Base-by-base conservation (phyloP, 2,888 invertebrate genomes). In the Meghimatium bilineatum region DNA sequence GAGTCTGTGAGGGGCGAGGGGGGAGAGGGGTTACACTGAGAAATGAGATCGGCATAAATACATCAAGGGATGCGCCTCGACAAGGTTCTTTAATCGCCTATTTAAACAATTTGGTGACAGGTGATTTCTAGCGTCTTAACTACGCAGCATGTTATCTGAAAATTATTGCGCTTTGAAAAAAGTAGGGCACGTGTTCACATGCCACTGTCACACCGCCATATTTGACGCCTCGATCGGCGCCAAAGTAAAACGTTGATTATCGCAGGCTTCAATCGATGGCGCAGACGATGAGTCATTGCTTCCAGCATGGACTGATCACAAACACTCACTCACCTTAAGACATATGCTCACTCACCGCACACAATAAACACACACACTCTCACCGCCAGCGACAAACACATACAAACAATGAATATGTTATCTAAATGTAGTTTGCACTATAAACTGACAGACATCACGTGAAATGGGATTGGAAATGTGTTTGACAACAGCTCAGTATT, bases 271-370 rank as follows among this genome's bases (percentile, higher is more conserved):
- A 38, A 78, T 78, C 78, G 66, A 78, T 78, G 44, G 29, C 44
- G 63, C n/a, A 12, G 5, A 38, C 32, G 63, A 38, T 78, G 78
- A 78, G 38, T 78, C 78, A 78, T 66, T 23, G 36, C 60, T 66
- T 60, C 44, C 38, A 66, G 44, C 44, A 66, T 10, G 44, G 66
- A 63, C 34, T 14, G 69, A 44, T 29, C 78, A 38, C 34, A 6
- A 14, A 23, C 36, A 8, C 60, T 2, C 77, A 75, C 49, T 26
- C 77, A 60, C 63, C 23, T 5, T n/a, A 3, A 20, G 38, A 12
- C 26, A 60, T n/a, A 77, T 67, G 12, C 44, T 44, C 5, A 44
- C 44, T 44, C 44, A 44, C 44, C 44, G 12, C 44, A 44, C 12
- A 44, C 12, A 12, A 44, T 12, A 44, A 8, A 56, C 10, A 17